Conservation (phyloP, 1,140 invertebrate species). For the Macrobrachium rosenbergii region DNA sequence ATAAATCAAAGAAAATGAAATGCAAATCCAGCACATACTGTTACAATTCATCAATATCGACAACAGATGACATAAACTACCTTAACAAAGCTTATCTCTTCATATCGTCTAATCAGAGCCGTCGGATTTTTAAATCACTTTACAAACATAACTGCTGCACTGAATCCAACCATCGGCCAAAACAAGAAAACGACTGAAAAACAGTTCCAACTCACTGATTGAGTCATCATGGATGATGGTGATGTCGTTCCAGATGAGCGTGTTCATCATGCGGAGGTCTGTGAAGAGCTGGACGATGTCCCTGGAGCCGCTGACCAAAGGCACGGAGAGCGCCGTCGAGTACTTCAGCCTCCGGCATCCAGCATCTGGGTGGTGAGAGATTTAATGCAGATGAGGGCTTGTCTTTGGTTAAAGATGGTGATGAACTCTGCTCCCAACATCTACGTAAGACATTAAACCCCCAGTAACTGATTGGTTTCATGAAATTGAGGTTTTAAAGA, state of each 20-base stretch:
- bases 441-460: neutral
- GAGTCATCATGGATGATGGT: conserved; percentile 80
- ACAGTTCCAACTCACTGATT: conserved; percentile 74
- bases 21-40: too few relatives aligned
- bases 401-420: neutral
- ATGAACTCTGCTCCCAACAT: neutral
- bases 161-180: neutral
- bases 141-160: neutral
- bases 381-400: neutral
- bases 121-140: too few relatives aligned
- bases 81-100: too few relatives aligned
- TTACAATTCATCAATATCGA: too few relatives aligned
- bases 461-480: too few relatives aligned
- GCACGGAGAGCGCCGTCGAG: conserved; percentile 79
- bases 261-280: conserved; percentile 77
- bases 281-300: conserved; percentile 82
- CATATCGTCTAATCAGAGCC: too few relatives aligned
- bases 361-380: conserved; percentile 72
- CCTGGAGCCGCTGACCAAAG: conserved; percentile 76
- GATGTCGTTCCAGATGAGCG: conserved; percentile 79
- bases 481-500: too few relatives aligned
- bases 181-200: neutral
- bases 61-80: too few relatives aligned
- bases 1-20: too few relatives aligned
- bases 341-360: conserved; percentile 81